These are phyloP conservation scores for Toxotes lorentzi DNA, from an alignment of 2,797 vertebrate genomes.

Conservation along the genomic window DNA sequence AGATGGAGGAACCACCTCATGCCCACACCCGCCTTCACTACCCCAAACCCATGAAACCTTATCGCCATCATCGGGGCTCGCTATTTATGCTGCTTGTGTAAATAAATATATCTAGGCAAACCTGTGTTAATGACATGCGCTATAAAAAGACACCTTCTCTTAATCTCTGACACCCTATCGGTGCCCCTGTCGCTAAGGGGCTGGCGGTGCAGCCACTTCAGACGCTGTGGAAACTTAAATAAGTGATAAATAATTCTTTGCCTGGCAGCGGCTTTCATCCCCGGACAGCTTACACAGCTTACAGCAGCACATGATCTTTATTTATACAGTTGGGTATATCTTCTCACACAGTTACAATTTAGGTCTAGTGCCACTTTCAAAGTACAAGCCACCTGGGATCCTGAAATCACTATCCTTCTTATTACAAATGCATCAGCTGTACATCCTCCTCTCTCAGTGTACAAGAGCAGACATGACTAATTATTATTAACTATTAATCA, in stretches of 20 bases:
- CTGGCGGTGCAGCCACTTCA: conserved; percentile 69
- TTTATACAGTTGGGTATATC: conserved; percentile 81
- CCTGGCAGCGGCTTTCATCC: conserved; percentile 76
- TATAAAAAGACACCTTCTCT: conserved; percentile 86
- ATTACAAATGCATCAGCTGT: conserved; percentile 48
- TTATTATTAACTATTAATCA: not conserved
- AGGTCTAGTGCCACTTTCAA: conserved; percentile 62
- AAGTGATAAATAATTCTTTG: conserved; percentile 83
- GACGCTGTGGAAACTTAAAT: conserved; percentile 81
- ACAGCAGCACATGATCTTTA: conserved; percentile 80
- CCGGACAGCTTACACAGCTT: conserved; percentile 80
- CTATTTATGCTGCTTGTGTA: conserved; percentile 89
- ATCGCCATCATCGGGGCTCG: conserved; percentile 75
- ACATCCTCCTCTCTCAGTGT: not conserved
- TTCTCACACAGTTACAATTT: conserved; percentile 73
- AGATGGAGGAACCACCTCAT: conserved; percentile 72
- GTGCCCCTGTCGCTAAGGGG: conserved; percentile 70
- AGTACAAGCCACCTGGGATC: conserved; percentile 61
- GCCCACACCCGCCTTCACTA: conserved; percentile 36
- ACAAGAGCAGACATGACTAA: conserved; percentile 14
- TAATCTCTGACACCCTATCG: conserved; percentile 80
- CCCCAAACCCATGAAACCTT: conserved; percentile 81
- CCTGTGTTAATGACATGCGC: conserved; percentile 85
- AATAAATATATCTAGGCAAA: conserved; percentile 89
- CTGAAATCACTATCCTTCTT: conserved; percentile 49